phyloP scores from a whole-genome alignment of 1,140 invertebrate genomes.

The Nasonia giraulti region DNA sequence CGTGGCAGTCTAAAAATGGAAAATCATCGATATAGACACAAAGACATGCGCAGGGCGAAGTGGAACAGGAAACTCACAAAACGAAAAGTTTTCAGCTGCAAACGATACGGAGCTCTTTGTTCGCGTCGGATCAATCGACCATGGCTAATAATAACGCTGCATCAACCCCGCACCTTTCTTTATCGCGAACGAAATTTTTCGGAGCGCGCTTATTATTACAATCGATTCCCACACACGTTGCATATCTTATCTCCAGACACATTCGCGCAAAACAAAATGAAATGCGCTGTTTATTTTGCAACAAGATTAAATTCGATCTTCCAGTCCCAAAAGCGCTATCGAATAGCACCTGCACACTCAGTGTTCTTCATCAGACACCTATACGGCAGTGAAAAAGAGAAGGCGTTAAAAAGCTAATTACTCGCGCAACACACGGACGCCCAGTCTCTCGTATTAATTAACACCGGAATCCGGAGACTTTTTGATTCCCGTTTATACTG shows the following conservation, averaged over 20 bases:
- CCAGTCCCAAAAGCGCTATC: too few species aligned
- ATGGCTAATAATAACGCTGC: not conserved
- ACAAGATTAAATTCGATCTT: too few species aligned
- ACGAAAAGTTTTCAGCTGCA: not conserved
- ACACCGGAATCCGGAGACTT: conserved; percentile 36
- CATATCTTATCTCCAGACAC: not conserved
- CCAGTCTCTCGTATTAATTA: conserved; percentile 30
- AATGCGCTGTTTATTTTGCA: not conserved
- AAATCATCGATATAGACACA: not conserved
- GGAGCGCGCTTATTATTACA: not conserved
- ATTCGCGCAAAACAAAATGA: not conserved
- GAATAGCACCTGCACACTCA: too few species aligned
- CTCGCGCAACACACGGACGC: not conserved
- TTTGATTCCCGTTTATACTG: conserved; percentile 31
- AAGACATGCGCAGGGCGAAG: not conserved
- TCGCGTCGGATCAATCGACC: conserved; percentile 26
- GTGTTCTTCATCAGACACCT: not conserved
- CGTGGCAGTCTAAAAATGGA: too few species aligned
- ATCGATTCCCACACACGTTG: not conserved
- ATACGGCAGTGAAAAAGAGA: not conserved
- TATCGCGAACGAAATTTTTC: not conserved
- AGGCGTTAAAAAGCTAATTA: conserved; percentile 31
- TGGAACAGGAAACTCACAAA: not conserved
- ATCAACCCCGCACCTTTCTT: conserved; percentile 4
- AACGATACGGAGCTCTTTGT: conserved; percentile 3